Evolutionary conservation across 2,888 invertebrate genomes (phyloP), one percentile per base, ranked within the genome.

Genomic region (Trachelus tabidus): DNA sequence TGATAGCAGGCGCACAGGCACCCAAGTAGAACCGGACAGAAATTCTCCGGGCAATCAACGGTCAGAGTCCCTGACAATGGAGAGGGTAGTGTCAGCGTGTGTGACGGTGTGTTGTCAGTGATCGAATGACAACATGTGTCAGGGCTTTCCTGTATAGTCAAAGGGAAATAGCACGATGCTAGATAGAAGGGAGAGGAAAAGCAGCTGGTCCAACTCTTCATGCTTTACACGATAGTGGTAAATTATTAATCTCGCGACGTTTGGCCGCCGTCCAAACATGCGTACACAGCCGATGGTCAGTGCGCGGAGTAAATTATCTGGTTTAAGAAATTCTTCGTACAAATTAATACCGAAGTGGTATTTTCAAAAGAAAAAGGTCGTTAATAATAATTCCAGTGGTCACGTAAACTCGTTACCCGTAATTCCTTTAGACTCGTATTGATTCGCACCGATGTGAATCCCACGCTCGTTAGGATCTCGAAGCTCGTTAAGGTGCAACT

Each of bases 221-320:
- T 81, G 84, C 31, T 77, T 68, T 85, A 84, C 84, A 81, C 85
- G 86, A 86, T 83, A 80, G 83, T 83, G 87, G 89, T 89, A 86
- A 89, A 87, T 89, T 85, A 89, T 89, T 89, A 87, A 88, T 88
- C 87, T 82, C 82, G 86, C 84, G 83, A 85, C 83, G 85, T 85
- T 85, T 88, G 88, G 88, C 87, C 79, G 78, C n/a, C 79, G 79
- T 85, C 88, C 89, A 89, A 84, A 56, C 56, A 9, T 23, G 9
- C 56, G 15, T 56, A 15, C 15, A 15, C 1, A 56, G 56, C 56
- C 23, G 56, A 23, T 23, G 9, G 23, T 56, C 9, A 9, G 23
- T 9, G 56, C 9, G 56, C 56, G 9, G 40, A 34, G 23, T 9
- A 23, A 56, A 56, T 56, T 23, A 6, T 56, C 23, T 23, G 23